Evolutionary conservation across 2,113 vertebrate genomes (phyloP), one percentile per base, ranked within the genome.

Genomic region (Phylloscopus trochilus): DNA sequence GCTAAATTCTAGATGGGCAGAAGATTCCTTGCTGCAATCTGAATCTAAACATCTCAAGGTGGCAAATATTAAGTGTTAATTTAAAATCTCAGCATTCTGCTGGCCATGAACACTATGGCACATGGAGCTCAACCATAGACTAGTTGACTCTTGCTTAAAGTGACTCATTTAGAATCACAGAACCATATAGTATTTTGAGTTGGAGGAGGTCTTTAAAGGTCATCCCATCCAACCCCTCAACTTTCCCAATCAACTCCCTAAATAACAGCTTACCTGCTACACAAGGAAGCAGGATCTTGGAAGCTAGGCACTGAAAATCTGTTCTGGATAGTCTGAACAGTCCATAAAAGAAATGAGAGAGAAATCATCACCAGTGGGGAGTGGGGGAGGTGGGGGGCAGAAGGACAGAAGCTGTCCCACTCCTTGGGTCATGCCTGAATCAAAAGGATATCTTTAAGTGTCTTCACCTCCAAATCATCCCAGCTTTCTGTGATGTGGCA

Each of bases 151-250:
- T 69, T 69, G 27, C 43, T 81, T 33, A 31, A 93, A 62, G 8
- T 6, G 7, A 10, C 12, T 83, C 16, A 44, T 26, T 90, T 47
- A 37, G 24, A 74, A 70, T 58, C 13, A 53, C 2, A 49, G 14
- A 63, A 67, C 35, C 10, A 13, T 20, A 14, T 37, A 46, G 73
- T 22, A 16, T 4, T 90, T 70, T 74, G 37, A 5, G 4, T 49
- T 75, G 43, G 15, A 78, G 63, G 13, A 27, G 17, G 55, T 26
- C 24, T 83, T 80, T 64, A 47, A 73, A 80, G 20, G 5, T 53
- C 2, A 0, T 58, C 47, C 60, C 20, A 18, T 43, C 18, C 47
- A 64, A 11, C 2, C 1, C 16, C 5, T 11, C 14, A 62, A 6
- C 1, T 20, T 68, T 47, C 21, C 9, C 1, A 0, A 18, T 69